Percentiles rank a stretch among this genome's conserved stretches.
phyloP scores from a whole-genome alignment of 2,797 vertebrate species.

The Tachyglossus aculeatus region DNA sequence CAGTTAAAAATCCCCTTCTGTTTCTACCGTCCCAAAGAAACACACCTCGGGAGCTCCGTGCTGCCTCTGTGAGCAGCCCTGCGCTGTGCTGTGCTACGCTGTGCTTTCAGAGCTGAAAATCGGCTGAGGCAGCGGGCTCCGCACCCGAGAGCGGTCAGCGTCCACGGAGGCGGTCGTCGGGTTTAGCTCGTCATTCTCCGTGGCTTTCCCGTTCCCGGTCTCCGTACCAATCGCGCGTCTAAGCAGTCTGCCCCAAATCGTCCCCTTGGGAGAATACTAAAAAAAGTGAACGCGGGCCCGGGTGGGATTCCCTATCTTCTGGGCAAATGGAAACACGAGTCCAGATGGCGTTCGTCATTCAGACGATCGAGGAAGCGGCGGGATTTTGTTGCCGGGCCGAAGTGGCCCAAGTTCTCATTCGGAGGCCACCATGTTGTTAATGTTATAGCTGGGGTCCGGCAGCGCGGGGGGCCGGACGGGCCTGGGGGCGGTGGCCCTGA shows the following conservation, averaged over 20 bases:
- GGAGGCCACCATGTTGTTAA: constrained; percentile 86
- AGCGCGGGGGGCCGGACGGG: constrained; percentile 61
- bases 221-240: constrained; percentile 47
- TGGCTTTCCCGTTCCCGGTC: constrained; percentile 21
- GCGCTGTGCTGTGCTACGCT: not conserved
- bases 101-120: not conserved
- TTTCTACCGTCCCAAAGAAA: not conserved
- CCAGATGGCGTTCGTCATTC: constrained; percentile 52
- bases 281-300: constrained; percentile 38
- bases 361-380: constrained; percentile 51
- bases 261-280: constrained; percentile 44
- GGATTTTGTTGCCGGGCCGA: constrained; percentile 72
- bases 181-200: constrained; percentile 27
- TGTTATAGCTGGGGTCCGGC: constrained; percentile 82
- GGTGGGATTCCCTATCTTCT: constrained; percentile 56
- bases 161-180: too few species aligned
- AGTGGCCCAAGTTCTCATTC: constrained; percentile 90
- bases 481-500: constrained; percentile 58
- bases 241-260: constrained; percentile 48
- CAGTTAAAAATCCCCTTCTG: not conserved
- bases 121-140: not conserved
- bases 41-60: not conserved
- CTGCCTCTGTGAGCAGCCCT: not conserved
- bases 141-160: not conserved
- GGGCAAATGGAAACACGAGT: constrained; percentile 58